Evolutionary conservation across 2,797 vertebrate species (phyloP).

Genomic region (Sebastolobus alascanus): DNA sequence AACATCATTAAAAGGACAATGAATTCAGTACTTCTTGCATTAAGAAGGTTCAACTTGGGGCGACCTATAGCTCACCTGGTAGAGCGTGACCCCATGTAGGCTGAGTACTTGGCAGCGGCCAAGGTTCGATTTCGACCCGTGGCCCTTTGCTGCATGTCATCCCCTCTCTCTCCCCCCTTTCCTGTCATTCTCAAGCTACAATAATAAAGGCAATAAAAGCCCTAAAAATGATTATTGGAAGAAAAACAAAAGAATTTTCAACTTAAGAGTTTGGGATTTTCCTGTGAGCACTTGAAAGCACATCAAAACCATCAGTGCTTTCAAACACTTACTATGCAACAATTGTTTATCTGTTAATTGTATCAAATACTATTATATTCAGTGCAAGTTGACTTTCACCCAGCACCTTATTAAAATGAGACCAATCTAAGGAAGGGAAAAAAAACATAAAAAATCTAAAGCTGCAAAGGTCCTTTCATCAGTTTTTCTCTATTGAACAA

Average conservation of each 20-base stretch:
- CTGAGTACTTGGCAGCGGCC: no score
- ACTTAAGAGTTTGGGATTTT: background rate
- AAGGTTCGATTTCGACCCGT: no score
- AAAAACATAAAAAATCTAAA: background rate
- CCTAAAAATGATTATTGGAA: no score
- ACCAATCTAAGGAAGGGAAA: background rate
- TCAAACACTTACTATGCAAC: no score
- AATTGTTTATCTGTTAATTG: background rate
- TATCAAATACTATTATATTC: background rate
- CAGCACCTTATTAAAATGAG: background rate
- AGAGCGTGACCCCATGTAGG: no score
- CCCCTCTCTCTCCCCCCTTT: no score
- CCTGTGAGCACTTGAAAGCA: background rate
- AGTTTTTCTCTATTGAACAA: background rate
- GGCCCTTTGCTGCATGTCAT: no score
- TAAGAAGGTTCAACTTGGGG: background rate
- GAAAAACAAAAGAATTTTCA: background rate
- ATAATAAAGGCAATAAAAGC: no score
- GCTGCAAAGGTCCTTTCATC: background rate
- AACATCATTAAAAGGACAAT: background rate
- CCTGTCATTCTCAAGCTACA: no score
- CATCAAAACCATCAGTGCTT: background rate
- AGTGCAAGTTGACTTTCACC: conserved; percentile 28
- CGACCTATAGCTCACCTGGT: no score
- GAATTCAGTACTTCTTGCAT: background rate